phyloP scores from a whole-genome alignment of 2,113 vertebrate species.

The Lamprologus sp. region DNA sequence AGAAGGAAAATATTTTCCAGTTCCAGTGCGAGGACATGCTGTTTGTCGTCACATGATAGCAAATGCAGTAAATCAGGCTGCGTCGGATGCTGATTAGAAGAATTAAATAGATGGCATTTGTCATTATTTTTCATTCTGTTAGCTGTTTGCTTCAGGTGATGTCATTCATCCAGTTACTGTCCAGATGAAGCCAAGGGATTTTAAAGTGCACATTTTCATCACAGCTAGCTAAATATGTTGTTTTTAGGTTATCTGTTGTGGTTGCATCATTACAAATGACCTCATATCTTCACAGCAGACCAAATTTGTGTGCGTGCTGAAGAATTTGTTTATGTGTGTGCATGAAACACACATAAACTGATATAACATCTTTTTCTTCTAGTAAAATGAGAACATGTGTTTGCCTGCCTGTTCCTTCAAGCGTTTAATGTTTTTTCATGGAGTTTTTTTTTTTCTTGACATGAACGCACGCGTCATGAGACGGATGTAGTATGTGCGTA shows the following conservation, averaged over 20 bases:
- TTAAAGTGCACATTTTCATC: neutral
- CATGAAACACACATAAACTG: neutral
- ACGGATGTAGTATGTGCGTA: neutral
- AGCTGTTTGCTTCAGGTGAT: neutral
- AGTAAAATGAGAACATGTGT: constrained; percentile 21
- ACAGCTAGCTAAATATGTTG: neutral
- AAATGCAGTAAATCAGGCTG: neutral
- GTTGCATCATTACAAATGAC: neutral
- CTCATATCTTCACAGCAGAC: neutral
- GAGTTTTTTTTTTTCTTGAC: neutral
- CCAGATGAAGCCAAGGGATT: neutral
- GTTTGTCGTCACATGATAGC: neutral
- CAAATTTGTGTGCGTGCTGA: neutral
- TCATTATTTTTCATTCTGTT: neutral
- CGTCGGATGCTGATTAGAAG: neutral
- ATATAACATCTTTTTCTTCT: neutral
- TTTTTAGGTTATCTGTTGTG: neutral
- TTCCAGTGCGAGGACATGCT: neutral
- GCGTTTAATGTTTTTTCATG: neutral
- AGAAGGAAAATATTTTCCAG: neutral
- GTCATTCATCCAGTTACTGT: neutral
- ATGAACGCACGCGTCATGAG: neutral
- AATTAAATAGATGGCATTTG: neutral
- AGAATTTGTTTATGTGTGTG: neutral
- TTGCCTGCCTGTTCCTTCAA: neutral